These are phyloP conservation scores for Pseudomyrmex cubaensis DNA, from an alignment of 1,140 invertebrate genomes.

Conservation along the genomic window DNA sequence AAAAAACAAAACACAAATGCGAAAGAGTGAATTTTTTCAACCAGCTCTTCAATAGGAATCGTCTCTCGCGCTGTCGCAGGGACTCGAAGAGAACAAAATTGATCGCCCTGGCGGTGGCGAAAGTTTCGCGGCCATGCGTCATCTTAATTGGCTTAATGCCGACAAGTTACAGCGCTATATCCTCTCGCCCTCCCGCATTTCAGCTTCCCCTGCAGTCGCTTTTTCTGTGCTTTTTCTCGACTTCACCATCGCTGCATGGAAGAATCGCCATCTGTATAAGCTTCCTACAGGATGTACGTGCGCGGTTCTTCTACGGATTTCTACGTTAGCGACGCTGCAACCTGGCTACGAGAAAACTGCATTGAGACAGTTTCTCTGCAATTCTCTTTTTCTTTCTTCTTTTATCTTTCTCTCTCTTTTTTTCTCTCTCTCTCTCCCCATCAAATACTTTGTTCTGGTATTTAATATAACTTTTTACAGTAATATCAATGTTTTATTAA, in stretches of 20 bases:
- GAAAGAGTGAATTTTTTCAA: neutral
- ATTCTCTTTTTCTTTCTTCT: neutral
- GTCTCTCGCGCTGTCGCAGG: neutral
- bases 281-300: constrained; percentile 54
- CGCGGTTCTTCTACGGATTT: constrained; percentile 18
- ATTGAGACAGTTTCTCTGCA: constrained; percentile 19
- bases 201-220: neutral
- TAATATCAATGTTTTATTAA: constrained; percentile 36
- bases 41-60: constrained; percentile 3
- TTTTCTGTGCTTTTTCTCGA: constrained; percentile 18
- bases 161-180: constrained; percentile 77
- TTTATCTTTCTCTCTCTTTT: neutral
- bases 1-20: neutral
- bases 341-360: constrained; percentile 8
- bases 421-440: neutral
- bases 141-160: constrained; percentile 83
- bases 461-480: constrained; percentile 51
- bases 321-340: constrained; percentile 18
- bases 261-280: constrained; percentile 58
- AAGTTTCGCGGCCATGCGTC: constrained; percentile 79
- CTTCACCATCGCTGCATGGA: constrained; percentile 1
- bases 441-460: neutral
- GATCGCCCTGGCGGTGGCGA: constrained; percentile 73
- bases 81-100: constrained; percentile 66
- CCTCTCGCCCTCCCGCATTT: constrained; percentile 4